Base-by-base conservation (phyloP, 1,140 invertebrate species). In the Nephila pilipes region DNA sequence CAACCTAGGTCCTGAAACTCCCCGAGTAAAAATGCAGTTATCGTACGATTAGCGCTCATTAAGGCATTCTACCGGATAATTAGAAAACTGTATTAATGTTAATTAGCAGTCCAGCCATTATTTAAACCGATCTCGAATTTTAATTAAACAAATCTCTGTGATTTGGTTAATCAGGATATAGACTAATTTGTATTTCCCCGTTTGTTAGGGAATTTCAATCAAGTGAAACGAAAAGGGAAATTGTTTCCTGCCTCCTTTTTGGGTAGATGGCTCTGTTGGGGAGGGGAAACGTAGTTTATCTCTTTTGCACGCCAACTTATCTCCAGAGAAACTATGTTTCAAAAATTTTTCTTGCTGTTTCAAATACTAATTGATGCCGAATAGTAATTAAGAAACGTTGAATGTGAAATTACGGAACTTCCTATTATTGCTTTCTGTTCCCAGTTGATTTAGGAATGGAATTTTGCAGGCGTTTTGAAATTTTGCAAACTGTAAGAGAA, bases 61-160 rank as follows among this genome's bases (percentile, higher is more conserved):
- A 90, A 65, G 46, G 69, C 54, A 60, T 57, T 69, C 32, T 79
- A 46, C 65, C 57, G 55, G 65, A 90, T 90, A 90, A 90, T 90
- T 90, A 58, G 88, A 65, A 90, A 58, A 32, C 29, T 90, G 54
- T 90, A 90, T 90, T 80, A 90, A 90, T 90, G 75, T 80, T 90
- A 90, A 90, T 90, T 90, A 75, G 69, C 69, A 81, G 60, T 32
- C 88, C 38, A 38, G 20, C n/a, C 36, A 80, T 58, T 90, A 58
- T 69, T 90, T 90, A 80, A 90, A 90, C 69, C 69, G 88, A 90
- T 90, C 46, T 20, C 55, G 55, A 90, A 80, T 90, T 75, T 90
- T 90, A 90, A 90, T 90, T 90, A 90, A 90, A 90, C 88, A 90
- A 90, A 90, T 90, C 88, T 90, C 46, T 54, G 54, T n/a, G 60